Evolutionary conservation across 2,113 vertebrate species (phyloP).

Genomic region (Sardina pilchardus): DNA sequence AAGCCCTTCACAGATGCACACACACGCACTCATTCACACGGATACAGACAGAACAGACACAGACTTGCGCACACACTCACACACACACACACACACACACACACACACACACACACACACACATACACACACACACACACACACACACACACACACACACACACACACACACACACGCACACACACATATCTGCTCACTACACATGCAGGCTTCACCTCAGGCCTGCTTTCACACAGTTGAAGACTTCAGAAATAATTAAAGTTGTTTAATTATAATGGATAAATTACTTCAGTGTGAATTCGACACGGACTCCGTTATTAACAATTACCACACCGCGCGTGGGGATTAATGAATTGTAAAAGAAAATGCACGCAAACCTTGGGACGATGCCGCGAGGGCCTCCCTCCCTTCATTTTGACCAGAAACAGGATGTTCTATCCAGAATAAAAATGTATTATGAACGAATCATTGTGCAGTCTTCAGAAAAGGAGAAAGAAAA

Average conservation of each 20-base stretch:
- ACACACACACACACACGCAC: slow-evolving; percentile 20
- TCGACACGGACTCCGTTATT: neutral
- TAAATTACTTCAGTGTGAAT: slow-evolving; percentile 22
- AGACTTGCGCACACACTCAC: neutral
- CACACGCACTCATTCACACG: neutral
- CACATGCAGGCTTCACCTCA: neutral
- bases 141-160: neutral
- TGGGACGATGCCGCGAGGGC: neutral
- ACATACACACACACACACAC: neutral
- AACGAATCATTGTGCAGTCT: neutral
- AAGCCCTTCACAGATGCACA: neutral
- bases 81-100: neutral
- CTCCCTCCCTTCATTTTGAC: neutral
- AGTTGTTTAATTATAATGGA: slow-evolving; percentile 20
- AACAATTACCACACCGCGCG: slow-evolving; percentile 5
- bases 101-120: neutral
- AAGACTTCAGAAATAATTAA: slow-evolving; percentile 18
- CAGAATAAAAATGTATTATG: neutral
- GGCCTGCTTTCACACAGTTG: neutral
- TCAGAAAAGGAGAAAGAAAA: neutral
- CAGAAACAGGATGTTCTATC: slow-evolving; percentile 3
- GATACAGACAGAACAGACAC: neutral
- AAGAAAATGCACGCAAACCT: slow-evolving; percentile 9
- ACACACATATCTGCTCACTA: neutral
- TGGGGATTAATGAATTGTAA: slow-evolving; percentile 9